Conservation (phyloP, 2,797 vertebrate genomes). For the Gallinago stenura region DNA sequence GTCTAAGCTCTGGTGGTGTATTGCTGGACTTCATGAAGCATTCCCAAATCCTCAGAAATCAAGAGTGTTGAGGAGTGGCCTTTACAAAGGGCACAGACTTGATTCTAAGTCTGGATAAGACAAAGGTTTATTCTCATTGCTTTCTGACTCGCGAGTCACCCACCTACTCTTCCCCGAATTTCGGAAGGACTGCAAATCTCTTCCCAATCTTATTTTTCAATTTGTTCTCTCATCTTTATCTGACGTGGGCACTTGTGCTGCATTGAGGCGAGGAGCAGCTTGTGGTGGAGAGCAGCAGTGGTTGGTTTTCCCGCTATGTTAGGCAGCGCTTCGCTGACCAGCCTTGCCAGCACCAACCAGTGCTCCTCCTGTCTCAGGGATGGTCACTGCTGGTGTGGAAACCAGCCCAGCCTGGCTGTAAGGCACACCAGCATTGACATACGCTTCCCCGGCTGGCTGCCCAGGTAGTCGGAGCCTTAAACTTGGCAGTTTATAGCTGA, state of each 20-base stretch:
- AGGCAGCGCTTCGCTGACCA: not conserved
- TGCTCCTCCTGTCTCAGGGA: not conserved
- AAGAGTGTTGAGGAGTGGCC: not conserved
- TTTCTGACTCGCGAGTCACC: not conserved
- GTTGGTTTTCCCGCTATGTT: not conserved
- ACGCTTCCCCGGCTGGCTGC: not conserved
- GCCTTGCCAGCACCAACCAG: not conserved
- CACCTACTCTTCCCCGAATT: not conserved
- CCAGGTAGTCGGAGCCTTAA: accelerated
- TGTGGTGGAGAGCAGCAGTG: not conserved
- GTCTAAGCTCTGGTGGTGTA: not conserved
- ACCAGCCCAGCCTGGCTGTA: not conserved
- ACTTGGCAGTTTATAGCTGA: not conserved
- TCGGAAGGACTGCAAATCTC: not conserved
- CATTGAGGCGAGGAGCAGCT: not conserved
- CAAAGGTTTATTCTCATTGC: not conserved
- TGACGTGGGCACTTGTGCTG: not conserved
- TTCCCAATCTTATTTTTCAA: not conserved
- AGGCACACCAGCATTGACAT: not conserved
- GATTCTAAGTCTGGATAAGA: not conserved
- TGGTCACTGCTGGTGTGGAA: not conserved
- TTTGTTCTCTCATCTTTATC: not conserved
- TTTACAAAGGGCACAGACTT: not conserved
- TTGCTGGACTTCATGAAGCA: not conserved
- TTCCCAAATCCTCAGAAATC: not conserved